Base-by-base conservation (phyloP, 2,888 invertebrate species). In the Didymodactylos carnosus region DNA sequence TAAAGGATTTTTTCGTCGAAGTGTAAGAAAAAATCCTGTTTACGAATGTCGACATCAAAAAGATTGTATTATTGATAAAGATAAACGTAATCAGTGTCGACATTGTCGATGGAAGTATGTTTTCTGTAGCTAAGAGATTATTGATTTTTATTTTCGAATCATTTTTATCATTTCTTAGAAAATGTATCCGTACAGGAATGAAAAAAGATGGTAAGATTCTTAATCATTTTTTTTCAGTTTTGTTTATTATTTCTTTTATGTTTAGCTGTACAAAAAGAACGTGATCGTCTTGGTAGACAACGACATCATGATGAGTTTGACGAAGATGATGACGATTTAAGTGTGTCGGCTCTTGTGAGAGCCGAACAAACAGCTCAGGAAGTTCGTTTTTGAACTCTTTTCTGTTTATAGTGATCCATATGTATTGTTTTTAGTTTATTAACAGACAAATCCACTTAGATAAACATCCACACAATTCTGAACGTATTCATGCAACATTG, bases 161-260 rank as follows among this genome's bases (percentile, higher is more conserved):
- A 11, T 35, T 29, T 62, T 14, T 27, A 3, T 19, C 11, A 3
- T 35, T 35, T 35, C 86, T 95, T 7, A 88, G 91, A 78, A 95
- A 95, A 85, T 95, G 95, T 83, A 94, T 95, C 84, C 90, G 94
- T 82, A 94, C 94, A 71, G 95, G 95, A 78, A 95, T 95, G 95
- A 94, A 92, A 83, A 85, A 84, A 79, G 85, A 85, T 83, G 85
- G 85, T 85, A 75, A 78, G 78, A n/a, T 25, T 13, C 2, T 41
- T 2, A 19, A 46, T n/a, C n/a, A 13, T 35, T 35, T 13, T n/a
- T 19, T 13, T 39, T 43, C 27, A 14, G 10, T 35, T 35, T 7
- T 46, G 3, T 5, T 19, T 27, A 51, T 70, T 62, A 43, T 43
- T 39, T 70, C 35, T 62, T 77, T 81, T 82, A 25, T 84, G n/a